Evolutionary conservation across 2,797 vertebrate species (phyloP).

Genomic region (Crax fasciolata): DNA sequence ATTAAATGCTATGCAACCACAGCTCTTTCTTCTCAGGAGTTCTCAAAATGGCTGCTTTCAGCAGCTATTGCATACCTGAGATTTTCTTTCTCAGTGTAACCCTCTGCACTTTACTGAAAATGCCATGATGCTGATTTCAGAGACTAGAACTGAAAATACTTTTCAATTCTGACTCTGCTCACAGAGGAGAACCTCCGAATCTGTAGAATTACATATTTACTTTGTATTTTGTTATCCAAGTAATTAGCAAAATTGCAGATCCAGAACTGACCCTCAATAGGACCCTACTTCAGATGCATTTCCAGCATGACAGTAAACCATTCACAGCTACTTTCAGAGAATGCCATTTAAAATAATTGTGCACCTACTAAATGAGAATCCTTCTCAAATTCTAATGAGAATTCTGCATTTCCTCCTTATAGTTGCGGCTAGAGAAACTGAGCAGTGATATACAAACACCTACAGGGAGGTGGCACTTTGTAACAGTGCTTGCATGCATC

Average conservation of each 20-base stretch:
- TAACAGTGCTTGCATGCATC: accelerated
- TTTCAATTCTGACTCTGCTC: background rate
- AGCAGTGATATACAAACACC: background rate
- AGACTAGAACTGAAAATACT: background rate
- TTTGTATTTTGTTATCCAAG: background rate
- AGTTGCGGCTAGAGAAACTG: accelerated
- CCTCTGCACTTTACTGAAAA: background rate
- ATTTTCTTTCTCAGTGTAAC: background rate
- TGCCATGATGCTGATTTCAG: accelerated
- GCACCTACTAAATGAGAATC: background rate
- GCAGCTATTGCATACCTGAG: background rate
- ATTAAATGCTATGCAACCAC: accelerated
- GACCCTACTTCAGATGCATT: background rate
- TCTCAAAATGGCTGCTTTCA: background rate
- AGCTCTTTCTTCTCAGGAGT: background rate
- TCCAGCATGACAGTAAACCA: background rate
- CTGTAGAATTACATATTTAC: background rate
- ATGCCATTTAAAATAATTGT: background rate
- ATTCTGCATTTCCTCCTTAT: background rate
- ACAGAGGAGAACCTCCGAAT: background rate
- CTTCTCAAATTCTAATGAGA: background rate
- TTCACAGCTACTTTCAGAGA: background rate
- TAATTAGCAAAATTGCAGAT: background rate
- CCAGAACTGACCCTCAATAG: background rate
- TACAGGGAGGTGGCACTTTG: slow-evolving; percentile 14